Percentiles rank a stretch among this genome's conserved stretches.
Evolutionary conservation across 2,113 vertebrate species (phyloP).

Genomic region (Chloropsis hardwickii): DNA sequence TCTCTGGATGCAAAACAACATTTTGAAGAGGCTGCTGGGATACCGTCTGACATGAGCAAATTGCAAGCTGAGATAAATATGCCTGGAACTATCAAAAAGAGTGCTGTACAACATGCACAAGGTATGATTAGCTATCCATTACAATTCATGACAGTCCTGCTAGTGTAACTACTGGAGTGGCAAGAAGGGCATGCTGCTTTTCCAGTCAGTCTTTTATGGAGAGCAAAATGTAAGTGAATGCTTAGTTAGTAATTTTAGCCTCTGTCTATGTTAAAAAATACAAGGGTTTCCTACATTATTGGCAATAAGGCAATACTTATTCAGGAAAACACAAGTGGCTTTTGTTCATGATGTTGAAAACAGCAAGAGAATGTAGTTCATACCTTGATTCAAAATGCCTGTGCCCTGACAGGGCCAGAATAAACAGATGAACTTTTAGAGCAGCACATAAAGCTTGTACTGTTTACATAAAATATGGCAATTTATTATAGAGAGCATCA

Average conservation of each 20-base stretch:
- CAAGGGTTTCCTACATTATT: neutral
- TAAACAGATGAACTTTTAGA: neutral
- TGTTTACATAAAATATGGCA: neutral
- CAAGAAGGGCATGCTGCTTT: neutral
- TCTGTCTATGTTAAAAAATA: neutral
- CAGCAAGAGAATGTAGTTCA: neutral
- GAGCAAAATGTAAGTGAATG: neutral
- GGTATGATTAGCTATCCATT: slow-evolving; percentile 37
- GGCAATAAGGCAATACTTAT: neutral
- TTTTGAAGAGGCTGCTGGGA: slow-evolving; percentile 65
- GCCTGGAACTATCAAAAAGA: slow-evolving; percentile 16
- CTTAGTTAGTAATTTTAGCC: neutral
- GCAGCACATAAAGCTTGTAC: neutral
- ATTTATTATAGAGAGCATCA: neutral
- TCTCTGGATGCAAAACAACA: slow-evolving; percentile 52
- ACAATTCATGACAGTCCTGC: neutral
- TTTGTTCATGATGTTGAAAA: neutral
- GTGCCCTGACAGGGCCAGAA: neutral
- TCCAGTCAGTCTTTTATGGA: neutral
- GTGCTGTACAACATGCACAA: neutral
- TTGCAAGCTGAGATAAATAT: slow-evolving; percentile 66
- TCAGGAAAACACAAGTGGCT: neutral
- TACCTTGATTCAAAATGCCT: neutral
- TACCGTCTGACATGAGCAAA: slow-evolving; percentile 49
- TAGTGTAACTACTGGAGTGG: neutral